Evolutionary conservation across 2,797 vertebrate species (phyloP).

Genomic region (Chelidonichthys spinosus): DNA sequence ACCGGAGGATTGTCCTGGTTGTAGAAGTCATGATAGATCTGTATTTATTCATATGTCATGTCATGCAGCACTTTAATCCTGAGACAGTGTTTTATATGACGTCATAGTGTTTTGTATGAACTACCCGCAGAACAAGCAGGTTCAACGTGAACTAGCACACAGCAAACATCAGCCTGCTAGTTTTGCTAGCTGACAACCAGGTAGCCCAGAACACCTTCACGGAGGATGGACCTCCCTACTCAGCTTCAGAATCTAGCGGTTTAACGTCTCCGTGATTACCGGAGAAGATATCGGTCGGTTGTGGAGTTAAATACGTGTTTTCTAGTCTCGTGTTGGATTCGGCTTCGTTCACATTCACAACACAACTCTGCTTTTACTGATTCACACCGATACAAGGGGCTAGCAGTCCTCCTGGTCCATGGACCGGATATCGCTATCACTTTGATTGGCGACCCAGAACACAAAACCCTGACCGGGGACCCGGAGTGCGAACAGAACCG

Average conservation of each 20-base stretch:
- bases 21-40: too few relatives aligned
- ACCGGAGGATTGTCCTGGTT: too few relatives aligned
- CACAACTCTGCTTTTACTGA: background rate
- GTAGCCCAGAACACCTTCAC: background rate
- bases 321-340: background rate
- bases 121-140: background rate
- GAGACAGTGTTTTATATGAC: too few relatives aligned
- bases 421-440: background rate
- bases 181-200: conserved; percentile 20
- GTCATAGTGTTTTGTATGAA: background rate
- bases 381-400: background rate
- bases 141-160: too few relatives aligned
- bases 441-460: too few relatives aligned
- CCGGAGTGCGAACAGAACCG: too few relatives aligned
- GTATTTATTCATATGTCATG: too few relatives aligned
- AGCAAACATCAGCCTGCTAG: background rate
- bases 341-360: background rate
- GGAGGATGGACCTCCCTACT: background rate
- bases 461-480: too few relatives aligned
- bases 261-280: background rate
- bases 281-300: rapidly evolving
- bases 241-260: background rate
- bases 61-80: too few relatives aligned
- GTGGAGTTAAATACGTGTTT: rapidly evolving
- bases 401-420: too few relatives aligned